These are phyloP conservation scores for Heteromurus nitidus DNA, from an alignment of 2,888 invertebrate species.

Conservation along the genomic window DNA sequence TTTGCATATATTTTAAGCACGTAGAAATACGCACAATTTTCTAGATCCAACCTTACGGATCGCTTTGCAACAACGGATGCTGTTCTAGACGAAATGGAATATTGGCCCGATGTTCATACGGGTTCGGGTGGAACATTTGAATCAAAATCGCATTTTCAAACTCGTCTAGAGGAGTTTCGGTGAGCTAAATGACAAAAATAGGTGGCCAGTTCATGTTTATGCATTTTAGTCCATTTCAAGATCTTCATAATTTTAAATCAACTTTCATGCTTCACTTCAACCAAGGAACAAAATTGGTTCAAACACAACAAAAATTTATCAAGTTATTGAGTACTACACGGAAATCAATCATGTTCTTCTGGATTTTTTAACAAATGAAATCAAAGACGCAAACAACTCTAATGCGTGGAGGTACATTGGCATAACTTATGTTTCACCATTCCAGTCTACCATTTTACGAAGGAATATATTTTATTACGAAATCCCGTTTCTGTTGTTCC, in stretches of 20 bases:
- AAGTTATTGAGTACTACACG: conserved; percentile 89
- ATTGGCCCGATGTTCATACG: conserved; percentile 80
- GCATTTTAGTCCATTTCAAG: too few species aligned
- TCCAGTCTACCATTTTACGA: not conserved
- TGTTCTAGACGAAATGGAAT: conserved; percentile 86
- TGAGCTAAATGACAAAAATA: conserved; percentile 75
- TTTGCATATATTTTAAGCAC: not conserved
- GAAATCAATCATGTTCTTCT: conserved; percentile 87
- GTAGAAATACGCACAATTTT: too few species aligned
- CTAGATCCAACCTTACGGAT: conserved; percentile 85
- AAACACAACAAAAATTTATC: conserved; percentile 85
- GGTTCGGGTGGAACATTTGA: conserved; percentile 76
- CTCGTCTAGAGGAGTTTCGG: conserved; percentile 84
- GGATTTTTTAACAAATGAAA: conserved; percentile 88
- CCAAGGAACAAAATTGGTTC: conserved; percentile 78
- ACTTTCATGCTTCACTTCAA: too few species aligned
- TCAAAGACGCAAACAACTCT: conserved; percentile 90
- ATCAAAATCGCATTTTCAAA: conserved; percentile 82
- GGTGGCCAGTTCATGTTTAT: too few species aligned
- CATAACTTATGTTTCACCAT: not conserved
- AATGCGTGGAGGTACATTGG: conserved; percentile 86
- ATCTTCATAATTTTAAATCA: too few species aligned
- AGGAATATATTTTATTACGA: not conserved
- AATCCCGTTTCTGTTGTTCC: not conserved
- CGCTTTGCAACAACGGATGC: conserved; percentile 85